These are phyloP conservation scores for Arion vulgaris DNA, from an alignment of 1,140 invertebrate genomes.

Conservation along the genomic window DNA sequence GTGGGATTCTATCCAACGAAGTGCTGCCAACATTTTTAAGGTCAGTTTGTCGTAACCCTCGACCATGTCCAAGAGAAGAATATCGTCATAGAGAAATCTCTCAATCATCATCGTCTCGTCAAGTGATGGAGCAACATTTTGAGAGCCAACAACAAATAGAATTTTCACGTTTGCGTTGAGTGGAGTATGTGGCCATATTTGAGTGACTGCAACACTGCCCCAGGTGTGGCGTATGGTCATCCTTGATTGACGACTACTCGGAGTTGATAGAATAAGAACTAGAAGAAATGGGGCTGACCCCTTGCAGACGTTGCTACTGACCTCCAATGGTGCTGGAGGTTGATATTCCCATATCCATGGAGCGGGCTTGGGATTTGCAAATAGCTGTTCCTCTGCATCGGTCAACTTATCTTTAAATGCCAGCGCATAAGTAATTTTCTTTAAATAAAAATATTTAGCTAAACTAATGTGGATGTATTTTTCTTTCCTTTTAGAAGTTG, in stretches of 20 bases:
- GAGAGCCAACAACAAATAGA: slow-evolving; percentile 49
- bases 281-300: slow-evolving; percentile 4
- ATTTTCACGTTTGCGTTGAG: slow-evolving; percentile 33
- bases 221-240: slow-evolving; percentile 45
- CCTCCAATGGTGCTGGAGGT: not conserved
- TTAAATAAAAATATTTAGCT: slow-evolving; percentile 9
- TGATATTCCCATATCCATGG: slow-evolving; percentile 3
- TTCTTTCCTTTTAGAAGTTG: not conserved
- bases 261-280: not conserved
- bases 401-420: not conserved
- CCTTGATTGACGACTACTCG: not conserved
- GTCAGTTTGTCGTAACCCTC: slow-evolving; percentile 89
- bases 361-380: not conserved
- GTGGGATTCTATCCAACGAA: slow-evolving; percentile 84
- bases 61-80: slow-evolving; percentile 84
- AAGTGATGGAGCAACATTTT: slow-evolving; percentile 22
- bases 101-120: slow-evolving; percentile 76
- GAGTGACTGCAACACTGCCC: slow-evolving; percentile 37
- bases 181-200: slow-evolving; percentile 36
- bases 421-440: not conserved
- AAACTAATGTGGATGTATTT: slow-evolving; percentile 1
- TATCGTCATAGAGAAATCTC: slow-evolving; percentile 77
- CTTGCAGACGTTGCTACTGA: not conserved
- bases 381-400: not conserved
- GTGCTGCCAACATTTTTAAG: slow-evolving; percentile 87